Conservation (phyloP, 2,113 vertebrate species). For the Lasiurus cinereus region DNA sequence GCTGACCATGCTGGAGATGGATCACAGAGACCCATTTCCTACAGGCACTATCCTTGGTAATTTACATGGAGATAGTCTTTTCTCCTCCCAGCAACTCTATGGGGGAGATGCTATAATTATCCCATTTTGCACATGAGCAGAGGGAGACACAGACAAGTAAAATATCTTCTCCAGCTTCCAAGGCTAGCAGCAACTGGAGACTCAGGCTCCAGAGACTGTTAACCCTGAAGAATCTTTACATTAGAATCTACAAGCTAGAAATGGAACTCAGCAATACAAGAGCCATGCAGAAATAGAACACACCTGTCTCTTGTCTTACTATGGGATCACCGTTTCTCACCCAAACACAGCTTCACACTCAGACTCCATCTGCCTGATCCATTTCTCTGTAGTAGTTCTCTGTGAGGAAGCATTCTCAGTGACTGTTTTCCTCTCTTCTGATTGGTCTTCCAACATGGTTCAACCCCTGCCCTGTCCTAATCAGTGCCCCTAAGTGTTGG, state of each 20-base stretch:
- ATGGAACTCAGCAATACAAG: neutral
- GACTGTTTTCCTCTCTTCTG: neutral
- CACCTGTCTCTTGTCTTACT: no score
- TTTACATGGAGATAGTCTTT: neutral
- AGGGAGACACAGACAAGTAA: neutral
- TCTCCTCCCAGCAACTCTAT: neutral
- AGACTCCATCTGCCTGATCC: rapidly evolving
- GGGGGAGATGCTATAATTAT: neutral
- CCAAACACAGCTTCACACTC: neutral
- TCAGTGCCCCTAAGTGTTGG: neutral
- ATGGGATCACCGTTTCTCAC: neutral
- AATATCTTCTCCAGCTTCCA: neutral
- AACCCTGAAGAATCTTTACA: neutral
- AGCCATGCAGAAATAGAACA: neutral
- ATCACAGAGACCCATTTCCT: no score
- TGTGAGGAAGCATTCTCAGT: neutral
- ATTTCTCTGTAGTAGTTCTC: neutral
- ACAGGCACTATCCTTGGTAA: neutral
- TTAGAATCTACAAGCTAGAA: neutral
- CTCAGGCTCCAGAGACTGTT: neutral
- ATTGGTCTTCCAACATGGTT: neutral
- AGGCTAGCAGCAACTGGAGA: neutral
- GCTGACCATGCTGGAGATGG: no score
- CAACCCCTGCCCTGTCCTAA: neutral
- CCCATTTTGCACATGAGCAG: neutral